Base-by-base conservation (phyloP, 2,888 invertebrate species). In the Tenthredo notha region DNA sequence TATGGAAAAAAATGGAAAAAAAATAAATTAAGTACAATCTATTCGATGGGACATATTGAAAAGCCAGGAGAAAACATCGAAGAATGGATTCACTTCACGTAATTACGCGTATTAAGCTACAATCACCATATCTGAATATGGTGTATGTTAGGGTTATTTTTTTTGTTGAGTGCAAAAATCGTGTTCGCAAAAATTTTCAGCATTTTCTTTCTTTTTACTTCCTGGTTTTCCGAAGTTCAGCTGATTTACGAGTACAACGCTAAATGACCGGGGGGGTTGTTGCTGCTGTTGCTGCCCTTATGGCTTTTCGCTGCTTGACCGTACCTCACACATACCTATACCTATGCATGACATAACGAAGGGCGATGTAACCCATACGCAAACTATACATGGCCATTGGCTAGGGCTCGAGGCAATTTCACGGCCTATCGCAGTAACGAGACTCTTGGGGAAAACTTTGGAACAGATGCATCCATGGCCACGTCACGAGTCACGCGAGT, bases 391-490 rank as follows among this genome's bases (percentile, higher is more conserved):
- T 47, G 47, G 29, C 77, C 33, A 33, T 29, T 29, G n/a, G n/a
- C 12, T 25, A 29, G 9, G 25, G 83, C 67, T 29, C 67, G 67
- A 70, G 83, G 67, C 83, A 83, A 83, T 83, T 83, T 83, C 83
- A 83, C 83, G 83, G 83, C 83, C 67, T 83, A 83, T 83, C 83
- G 83, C 47, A 37, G 83, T 65, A 83, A 83, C 83, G 83, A 83
- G 21, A 70, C 83, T 67, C 83, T 29, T 47, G 83, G 83, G 83
- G 70, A 70, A 83, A 50, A 65, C 47, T 70, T 65, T 37, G 65
- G 21, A 43, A 18, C 83, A 25, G 67, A 61, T 50, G 83, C 67
- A 70, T 65, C 67, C 21, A 25, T 25, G 40, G 21, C 58, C 61
- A 12, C 40, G 61, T 80, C 77, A 77, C 77, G 50, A 77, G 54